phyloP scores from a whole-genome alignment of 2,888 invertebrate species.

The Sinhomidia bicolor region DNA sequence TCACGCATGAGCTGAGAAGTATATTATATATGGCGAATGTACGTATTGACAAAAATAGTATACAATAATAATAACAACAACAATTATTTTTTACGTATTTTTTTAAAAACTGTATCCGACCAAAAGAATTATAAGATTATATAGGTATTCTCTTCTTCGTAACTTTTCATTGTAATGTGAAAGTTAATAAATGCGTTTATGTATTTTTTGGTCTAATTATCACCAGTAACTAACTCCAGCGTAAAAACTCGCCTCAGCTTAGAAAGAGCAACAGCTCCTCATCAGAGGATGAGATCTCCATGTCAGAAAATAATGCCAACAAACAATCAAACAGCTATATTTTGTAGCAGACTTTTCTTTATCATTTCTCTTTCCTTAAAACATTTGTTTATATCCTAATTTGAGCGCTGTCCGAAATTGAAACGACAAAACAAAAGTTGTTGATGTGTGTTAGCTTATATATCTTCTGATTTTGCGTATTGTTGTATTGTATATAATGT shows the following conservation, averaged over 20 bases:
- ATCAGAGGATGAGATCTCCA: conserved; percentile 69
- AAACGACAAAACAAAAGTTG: conserved; percentile 50
- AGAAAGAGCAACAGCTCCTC: conserved; percentile 64
- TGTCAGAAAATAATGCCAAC: conserved; percentile 51
- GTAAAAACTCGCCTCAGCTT: conserved; percentile 42
- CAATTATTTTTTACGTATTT: background rate
- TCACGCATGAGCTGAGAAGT: conserved; percentile 58
- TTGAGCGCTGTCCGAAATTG: conserved; percentile 40
- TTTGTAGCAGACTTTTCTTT: conserved; percentile 44
- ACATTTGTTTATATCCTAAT: background rate
- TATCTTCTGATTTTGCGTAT: conserved; percentile 4
- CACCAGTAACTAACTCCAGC: conserved; percentile 70
- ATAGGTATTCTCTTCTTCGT: conserved; percentile 6
- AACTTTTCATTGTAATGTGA: conserved; percentile 20
- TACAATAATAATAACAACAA: conserved; percentile 45
- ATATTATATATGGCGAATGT: conserved; percentile 62
- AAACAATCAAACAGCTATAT: conserved; percentile 36
- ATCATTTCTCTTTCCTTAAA: conserved; percentile 23
- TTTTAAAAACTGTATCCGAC: conserved; percentile 8
- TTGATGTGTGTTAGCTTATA: background rate
- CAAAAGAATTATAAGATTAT: conserved; percentile 36
- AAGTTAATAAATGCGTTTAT: conserved; percentile 53
- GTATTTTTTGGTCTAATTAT: conserved; percentile 67
- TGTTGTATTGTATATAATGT: background rate
- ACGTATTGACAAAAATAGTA: conserved; percentile 53